Conservation (phyloP, 2,113 vertebrate genomes). For the Isurus oxyrinchus region DNA sequence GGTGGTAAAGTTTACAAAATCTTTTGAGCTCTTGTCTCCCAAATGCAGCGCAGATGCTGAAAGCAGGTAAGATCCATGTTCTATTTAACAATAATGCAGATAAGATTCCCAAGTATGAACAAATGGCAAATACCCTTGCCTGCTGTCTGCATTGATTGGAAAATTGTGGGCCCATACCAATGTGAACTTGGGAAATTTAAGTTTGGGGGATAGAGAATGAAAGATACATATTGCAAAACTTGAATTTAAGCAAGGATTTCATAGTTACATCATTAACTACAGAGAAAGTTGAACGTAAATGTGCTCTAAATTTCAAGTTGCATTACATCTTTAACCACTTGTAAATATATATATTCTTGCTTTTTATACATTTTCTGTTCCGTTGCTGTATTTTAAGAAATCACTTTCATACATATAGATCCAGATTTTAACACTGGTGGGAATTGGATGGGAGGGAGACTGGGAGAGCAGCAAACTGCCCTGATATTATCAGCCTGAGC, state of each 20-base stretch:
- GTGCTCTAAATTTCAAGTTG: neutral
- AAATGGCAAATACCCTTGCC: neutral
- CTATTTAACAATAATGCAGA: neutral
- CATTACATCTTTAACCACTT: neutral
- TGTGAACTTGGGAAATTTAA: neutral
- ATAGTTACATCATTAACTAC: neutral
- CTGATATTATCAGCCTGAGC: neutral
- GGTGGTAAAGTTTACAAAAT: constrained; percentile 99
- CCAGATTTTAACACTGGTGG: neutral
- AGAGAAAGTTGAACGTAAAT: neutral
- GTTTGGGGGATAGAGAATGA: neutral
- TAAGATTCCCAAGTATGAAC: neutral
- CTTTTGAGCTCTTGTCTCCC: constrained; percentile 93
- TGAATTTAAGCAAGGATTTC: neutral
- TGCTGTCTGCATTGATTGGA: neutral
- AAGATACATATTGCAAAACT: neutral
- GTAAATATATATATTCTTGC: neutral
- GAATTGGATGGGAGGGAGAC: neutral
- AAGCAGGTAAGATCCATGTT: constrained; percentile 65
- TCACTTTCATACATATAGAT: neutral
- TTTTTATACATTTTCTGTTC: neutral
- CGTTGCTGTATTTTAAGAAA: neutral
- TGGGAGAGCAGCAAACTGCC: neutral
- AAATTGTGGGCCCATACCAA: neutral
- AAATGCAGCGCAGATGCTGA: constrained; percentile 94